Conservation (phyloP, 2,113 vertebrate genomes). For the Anseranas semipalmata region DNA sequence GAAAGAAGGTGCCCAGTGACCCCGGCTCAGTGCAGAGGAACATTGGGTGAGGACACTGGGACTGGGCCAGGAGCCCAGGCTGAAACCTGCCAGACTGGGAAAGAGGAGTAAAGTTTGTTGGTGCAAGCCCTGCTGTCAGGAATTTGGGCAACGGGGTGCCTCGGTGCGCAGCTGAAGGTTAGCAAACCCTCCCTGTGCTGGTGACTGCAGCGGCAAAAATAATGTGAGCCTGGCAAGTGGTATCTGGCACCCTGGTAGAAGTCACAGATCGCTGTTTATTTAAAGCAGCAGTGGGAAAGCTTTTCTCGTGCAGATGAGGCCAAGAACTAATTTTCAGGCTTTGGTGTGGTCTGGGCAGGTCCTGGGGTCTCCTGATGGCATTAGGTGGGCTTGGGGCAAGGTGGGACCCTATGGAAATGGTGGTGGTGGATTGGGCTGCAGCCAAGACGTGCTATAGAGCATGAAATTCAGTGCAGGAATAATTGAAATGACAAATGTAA, state of each 20-base stretch:
- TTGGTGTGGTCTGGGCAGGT: background rate
- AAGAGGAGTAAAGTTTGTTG: background rate
- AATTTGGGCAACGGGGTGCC: background rate
- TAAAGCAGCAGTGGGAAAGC: background rate
- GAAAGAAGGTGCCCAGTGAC: background rate
- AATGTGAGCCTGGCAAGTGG: background rate
- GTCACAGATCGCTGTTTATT: background rate
- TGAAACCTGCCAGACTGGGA: background rate
- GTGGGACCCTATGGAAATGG: background rate
- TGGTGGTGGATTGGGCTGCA: background rate
- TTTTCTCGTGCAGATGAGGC: background rate
- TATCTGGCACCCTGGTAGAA: background rate
- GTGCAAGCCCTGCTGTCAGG: fast-evolving
- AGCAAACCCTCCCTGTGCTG: background rate
- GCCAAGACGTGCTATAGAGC: background rate
- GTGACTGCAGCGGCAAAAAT: background rate
- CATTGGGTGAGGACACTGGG: background rate
- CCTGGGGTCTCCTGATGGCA: background rate
- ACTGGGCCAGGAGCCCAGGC: background rate
- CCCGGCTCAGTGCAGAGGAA: background rate
- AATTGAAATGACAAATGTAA: background rate
- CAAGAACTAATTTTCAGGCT: background rate
- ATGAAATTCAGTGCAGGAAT: background rate
- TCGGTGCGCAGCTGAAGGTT: background rate
- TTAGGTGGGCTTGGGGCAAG: background rate